These are phyloP conservation scores for Callionymus lyra DNA, from an alignment of 2,113 vertebrate genomes.

Conservation along the genomic window DNA sequence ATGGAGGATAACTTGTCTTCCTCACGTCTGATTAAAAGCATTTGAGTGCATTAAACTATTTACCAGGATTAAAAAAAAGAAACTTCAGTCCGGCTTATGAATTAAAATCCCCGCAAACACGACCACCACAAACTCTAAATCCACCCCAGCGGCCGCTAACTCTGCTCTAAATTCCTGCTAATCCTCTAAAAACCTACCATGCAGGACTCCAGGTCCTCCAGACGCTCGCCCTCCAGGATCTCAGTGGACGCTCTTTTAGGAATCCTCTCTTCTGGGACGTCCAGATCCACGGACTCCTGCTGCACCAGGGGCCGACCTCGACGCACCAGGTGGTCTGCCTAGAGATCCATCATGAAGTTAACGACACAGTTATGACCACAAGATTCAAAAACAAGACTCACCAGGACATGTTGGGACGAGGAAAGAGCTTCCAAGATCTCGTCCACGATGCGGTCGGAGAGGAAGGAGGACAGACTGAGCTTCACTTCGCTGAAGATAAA, in stretches of 20 bases:
- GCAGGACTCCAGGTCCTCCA: conserved; percentile 89
- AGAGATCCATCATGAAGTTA: neutral
- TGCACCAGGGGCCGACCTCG: conserved; percentile 74
- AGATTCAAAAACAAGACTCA: conserved; percentile 50
- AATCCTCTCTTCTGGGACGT: conserved; percentile 75
- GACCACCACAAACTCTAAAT: neutral
- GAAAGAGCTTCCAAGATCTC: conserved; percentile 91
- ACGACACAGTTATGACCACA: neutral
- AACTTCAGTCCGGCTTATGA: neutral
- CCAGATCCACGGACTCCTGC: conserved; percentile 77
- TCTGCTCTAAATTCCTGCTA: too few species aligned
- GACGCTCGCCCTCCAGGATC: conserved; percentile 79
- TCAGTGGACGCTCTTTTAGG: conserved; percentile 73
- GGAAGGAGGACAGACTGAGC: conserved; percentile 90
- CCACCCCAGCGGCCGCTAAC: neutral
- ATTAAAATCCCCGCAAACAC: neutral
- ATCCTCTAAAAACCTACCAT: conserved; percentile 72
- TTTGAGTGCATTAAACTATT: too few species aligned
- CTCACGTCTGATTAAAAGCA: neutral
- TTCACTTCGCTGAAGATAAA: conserved; percentile 79
- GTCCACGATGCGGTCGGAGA: conserved; percentile 94
- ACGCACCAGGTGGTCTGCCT: conserved; percentile 85
- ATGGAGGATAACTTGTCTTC: too few species aligned
- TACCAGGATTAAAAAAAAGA: neutral
- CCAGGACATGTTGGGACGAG: conserved; percentile 79